A percentile compares a stretch with the other conserved stretches of the same genome.
These are phyloP conservation scores for Hirundichthys speculiger DNA, from an alignment of 2,113 vertebrate genomes.

Conservation along the genomic window DNA sequence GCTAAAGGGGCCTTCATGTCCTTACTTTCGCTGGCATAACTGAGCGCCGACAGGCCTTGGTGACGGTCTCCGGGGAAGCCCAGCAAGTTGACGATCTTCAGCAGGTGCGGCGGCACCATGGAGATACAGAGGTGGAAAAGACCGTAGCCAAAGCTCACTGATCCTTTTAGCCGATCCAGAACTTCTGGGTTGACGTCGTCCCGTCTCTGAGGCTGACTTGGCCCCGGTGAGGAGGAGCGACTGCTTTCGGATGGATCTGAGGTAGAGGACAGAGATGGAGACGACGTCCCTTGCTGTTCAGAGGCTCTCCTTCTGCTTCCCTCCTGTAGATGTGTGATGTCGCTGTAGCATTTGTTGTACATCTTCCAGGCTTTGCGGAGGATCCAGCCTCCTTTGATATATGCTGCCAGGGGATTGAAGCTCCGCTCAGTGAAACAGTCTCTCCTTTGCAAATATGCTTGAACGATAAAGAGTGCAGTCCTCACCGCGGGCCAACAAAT, in stretches of 20 bases:
- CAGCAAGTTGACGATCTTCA: conserved; percentile 99
- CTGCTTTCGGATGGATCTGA: conserved; percentile 80
- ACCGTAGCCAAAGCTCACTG: conserved; percentile 97
- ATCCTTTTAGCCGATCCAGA: conserved; percentile 95
- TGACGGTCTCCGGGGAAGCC: conserved; percentile 98
- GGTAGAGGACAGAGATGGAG: conserved; percentile 83
- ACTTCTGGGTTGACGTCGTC: conserved; percentile 88
- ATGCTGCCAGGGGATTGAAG: conserved; percentile 76
- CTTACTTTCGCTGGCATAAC: conserved; percentile 95
- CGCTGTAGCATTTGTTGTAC: conserved; percentile 97
- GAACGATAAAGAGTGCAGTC: background rate
- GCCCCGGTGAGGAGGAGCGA: conserved; percentile 81
- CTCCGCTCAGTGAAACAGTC: background rate
- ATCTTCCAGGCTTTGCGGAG: conserved; percentile 99
- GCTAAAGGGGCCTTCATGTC: conserved; percentile 99
- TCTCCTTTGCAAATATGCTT: background rate
- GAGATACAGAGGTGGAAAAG: conserved; percentile 99
- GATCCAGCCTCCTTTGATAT: conserved; percentile 99
- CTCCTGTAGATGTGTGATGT: conserved; percentile 95
- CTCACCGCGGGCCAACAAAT: background rate
- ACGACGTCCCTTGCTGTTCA: conserved; percentile 13
- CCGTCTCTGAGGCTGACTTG: conserved; percentile 81
- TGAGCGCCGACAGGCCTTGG: conserved; percentile 93
- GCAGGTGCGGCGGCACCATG: conserved; percentile 98
- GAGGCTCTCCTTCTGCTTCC: conserved; percentile 80